Conservation (phyloP, 2,113 vertebrate genomes). For the Phalacrocorax brasilianus region DNA sequence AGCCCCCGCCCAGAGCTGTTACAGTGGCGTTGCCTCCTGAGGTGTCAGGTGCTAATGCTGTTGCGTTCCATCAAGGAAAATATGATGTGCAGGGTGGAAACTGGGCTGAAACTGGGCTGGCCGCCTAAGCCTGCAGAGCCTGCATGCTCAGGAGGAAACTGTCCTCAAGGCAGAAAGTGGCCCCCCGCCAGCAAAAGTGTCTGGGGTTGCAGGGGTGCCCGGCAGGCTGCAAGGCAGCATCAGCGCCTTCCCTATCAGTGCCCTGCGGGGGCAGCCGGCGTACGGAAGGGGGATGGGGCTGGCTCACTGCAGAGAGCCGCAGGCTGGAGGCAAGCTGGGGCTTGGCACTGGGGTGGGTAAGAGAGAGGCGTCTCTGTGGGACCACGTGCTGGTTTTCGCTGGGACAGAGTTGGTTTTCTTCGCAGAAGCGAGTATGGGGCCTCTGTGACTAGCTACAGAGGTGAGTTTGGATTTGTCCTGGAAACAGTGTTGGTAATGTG, state of each 20-base stretch:
- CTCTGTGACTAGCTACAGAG: too few species aligned
- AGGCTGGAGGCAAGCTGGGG: not conserved
- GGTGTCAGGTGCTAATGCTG: too few species aligned
- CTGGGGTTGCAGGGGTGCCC: too few species aligned
- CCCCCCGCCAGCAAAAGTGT: too few species aligned
- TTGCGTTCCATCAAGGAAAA: not conserved
- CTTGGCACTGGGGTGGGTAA: not conserved
- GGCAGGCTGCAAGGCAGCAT: not conserved
- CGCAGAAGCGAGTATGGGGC: too few species aligned
- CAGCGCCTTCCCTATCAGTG: not conserved
- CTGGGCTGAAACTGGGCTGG: not conserved
- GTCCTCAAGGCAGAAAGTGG: not conserved
- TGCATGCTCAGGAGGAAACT: not conserved
- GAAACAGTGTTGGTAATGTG: too few species aligned
- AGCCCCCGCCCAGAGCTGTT: not conserved
- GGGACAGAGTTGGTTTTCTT: too few species aligned
- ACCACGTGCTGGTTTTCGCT: too few species aligned
- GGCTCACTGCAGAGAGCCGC: not conserved
- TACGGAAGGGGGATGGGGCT: not conserved
- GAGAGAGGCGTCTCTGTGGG: not conserved
- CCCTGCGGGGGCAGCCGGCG: not conserved
- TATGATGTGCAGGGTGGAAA: not conserved
- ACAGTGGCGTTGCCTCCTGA: rapidly evolving
- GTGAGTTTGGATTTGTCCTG: too few species aligned
- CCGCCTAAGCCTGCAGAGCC: not conserved